Conservation (phyloP, 2,888 invertebrate species). For the Apeira syringaria region DNA sequence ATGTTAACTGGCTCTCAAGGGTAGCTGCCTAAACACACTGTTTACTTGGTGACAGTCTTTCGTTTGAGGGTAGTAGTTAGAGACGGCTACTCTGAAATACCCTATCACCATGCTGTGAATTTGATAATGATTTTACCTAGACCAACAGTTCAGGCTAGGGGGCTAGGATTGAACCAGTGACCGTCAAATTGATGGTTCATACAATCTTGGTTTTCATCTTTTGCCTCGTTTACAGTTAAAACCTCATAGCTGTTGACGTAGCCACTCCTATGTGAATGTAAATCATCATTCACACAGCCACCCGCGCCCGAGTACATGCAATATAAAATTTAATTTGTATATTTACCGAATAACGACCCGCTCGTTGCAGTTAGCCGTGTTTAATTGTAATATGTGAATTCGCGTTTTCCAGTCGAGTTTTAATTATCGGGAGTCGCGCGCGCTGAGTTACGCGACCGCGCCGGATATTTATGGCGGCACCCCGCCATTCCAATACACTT, state of each 20-base stretch:
- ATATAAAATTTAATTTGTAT: constrained; percentile 48
- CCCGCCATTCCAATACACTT: constrained; percentile 80
- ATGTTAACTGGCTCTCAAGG: no score
- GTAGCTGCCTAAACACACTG: no score
- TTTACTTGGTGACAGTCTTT: no score
- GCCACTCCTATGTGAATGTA: constrained; percentile 16
- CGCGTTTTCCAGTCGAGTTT: constrained; percentile 80
- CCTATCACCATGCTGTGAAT: no score
- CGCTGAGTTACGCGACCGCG: constrained; percentile 83
- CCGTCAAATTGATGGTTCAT: no score
- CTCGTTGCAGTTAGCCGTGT: constrained; percentile 68
- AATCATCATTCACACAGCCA: constrained; percentile 20
- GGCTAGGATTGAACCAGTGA: no score
- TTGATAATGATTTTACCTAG: no score
- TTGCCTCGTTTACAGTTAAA: no score
- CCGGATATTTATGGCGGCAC: constrained; percentile 79
- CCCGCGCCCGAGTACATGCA: constrained; percentile 23
- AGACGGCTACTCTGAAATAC: no score
- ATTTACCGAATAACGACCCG: constrained; percentile 61
- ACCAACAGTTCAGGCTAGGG: no score
- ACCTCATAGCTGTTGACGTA: neutral
- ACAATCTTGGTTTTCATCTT: no score
- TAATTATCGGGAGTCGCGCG: constrained; percentile 82
- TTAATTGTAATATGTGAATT: constrained; percentile 83
- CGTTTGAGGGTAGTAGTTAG: no score